phyloP scores from a whole-genome alignment of 2,113 vertebrate species.

The Rhombomys opimus region DNA sequence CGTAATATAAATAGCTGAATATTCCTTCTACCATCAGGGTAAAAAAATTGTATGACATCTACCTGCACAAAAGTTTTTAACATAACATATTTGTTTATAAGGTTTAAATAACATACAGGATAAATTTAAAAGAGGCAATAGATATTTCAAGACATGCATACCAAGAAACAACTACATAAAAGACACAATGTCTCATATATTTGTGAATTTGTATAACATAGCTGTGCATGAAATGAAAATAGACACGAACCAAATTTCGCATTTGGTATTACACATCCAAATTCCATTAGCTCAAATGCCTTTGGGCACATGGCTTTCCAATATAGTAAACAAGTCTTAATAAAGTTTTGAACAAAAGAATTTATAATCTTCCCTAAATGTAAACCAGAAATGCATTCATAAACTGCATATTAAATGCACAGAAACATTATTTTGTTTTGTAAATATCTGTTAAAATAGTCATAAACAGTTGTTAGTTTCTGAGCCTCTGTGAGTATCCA shows the following conservation, averaged over 20 bases:
- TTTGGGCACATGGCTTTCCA: constrained; percentile 35
- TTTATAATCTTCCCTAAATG: neutral
- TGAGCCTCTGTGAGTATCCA: neutral
- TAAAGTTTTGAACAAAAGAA: constrained; percentile 31
- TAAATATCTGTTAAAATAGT: neutral
- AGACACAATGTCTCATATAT: neutral
- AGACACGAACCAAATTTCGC: neutral
- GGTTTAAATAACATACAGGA: neutral
- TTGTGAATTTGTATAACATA: neutral
- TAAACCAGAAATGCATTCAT: neutral
- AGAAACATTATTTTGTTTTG: neutral
- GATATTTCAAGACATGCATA: constrained; percentile 10
- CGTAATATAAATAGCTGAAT: neutral
- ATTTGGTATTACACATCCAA: neutral
- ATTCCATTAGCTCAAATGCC: neutral
- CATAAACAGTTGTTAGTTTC: neutral
- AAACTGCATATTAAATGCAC: neutral
- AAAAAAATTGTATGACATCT: neutral
- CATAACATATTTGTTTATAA: neutral
- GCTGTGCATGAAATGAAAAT: rapidly evolving
- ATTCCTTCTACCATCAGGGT: neutral
- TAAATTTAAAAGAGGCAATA: neutral
- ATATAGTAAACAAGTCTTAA: neutral
- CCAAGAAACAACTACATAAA: neutral
- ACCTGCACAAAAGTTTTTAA: neutral